Conservation (phyloP, 1,140 invertebrate species). For the Drosophila mayri region DNA sequence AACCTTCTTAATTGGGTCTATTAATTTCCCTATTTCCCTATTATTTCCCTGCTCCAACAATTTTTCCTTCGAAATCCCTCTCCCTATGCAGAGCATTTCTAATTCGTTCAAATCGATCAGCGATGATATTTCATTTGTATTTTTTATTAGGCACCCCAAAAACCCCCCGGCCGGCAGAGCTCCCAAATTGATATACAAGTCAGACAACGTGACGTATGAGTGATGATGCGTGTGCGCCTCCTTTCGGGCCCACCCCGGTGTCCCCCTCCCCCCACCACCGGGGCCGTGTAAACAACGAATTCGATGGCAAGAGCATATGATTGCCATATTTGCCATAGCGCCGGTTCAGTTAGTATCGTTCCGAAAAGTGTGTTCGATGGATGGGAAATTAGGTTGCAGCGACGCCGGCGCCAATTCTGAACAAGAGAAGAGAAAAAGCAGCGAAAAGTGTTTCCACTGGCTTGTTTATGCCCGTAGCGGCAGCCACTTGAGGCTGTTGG, state of each 20-base stretch:
- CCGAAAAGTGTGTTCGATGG: conserved; percentile 41
- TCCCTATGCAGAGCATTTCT: conserved; percentile 25
- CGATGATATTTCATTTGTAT: conserved; percentile 52
- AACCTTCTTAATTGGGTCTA: too few species aligned
- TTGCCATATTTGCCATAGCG: conserved; percentile 66
- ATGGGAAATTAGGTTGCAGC: conserved; percentile 72
- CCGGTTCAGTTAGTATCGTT: conserved; percentile 55
- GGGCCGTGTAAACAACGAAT: conserved; percentile 42
- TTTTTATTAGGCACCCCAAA: conserved; percentile 65
- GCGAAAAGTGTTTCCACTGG: conserved; percentile 44
- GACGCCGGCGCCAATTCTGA: conserved; percentile 64
- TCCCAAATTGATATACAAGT: conserved; percentile 69
- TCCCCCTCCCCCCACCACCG: neutral
- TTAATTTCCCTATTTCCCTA: too few species aligned
- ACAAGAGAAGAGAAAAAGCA: conserved; percentile 26
- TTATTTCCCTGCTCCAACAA: too few species aligned
- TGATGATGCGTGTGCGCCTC: conserved; percentile 70
- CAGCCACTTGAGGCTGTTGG: conserved; percentile 62
- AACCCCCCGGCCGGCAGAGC: neutral
- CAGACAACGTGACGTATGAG: conserved; percentile 78
- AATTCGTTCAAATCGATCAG: conserved; percentile 37
- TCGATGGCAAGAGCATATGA: conserved; percentile 66
- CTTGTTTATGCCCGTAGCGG: conserved; percentile 67
- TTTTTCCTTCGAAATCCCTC: neutral
- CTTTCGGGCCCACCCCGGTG: conserved; percentile 13